Conservation (phyloP, 2,888 invertebrate genomes). For the Morinoia aosen region DNA sequence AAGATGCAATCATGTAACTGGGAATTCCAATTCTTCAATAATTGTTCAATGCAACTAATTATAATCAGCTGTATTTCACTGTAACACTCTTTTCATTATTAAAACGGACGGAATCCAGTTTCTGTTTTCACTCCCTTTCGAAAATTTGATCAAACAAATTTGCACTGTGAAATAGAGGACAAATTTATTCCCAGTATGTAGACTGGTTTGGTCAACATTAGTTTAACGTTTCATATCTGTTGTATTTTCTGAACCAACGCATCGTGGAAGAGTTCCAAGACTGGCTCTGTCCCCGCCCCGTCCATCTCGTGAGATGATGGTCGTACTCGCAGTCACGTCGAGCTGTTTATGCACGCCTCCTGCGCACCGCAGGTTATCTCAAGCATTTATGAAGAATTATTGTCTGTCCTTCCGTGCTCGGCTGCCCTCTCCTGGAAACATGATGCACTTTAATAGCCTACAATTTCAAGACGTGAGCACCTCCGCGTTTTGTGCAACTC, state of each 20-base stretch:
- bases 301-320: background rate
- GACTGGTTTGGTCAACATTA: background rate
- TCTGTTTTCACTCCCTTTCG: background rate
- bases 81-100: background rate
- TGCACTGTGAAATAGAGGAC: background rate
- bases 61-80: background rate
- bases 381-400: background rate
- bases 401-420: background rate
- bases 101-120: background rate
- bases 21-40: background rate
- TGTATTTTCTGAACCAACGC: background rate
- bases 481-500: background rate
- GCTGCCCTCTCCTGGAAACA: conserved; percentile 5
- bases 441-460: background rate
- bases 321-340: background rate
- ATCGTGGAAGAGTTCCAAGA: background rate
- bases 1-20: background rate
- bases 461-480: background rate
- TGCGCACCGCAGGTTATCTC: background rate
- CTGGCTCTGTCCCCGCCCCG: background rate
- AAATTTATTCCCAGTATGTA: background rate
- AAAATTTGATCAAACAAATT: background rate
- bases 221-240: background rate
- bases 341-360: conserved; percentile 12
- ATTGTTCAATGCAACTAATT: background rate